phyloP scores from a whole-genome alignment of 2,888 invertebrate genomes.

The Euzophera pinguis region DNA sequence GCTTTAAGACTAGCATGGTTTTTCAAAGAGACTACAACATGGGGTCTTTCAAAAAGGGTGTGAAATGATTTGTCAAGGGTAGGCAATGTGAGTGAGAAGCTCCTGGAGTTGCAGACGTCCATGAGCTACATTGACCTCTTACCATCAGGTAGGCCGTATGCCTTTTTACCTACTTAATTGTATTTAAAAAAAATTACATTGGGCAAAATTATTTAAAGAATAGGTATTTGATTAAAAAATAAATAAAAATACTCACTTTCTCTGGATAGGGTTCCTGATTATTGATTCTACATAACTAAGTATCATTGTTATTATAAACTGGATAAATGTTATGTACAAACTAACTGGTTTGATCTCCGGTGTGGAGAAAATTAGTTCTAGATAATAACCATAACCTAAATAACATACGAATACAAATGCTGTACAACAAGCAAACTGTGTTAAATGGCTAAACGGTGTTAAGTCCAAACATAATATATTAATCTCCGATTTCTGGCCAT shows the following conservation, averaged over 20 bases:
- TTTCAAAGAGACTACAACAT: too few relatives aligned
- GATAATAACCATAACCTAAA: conserved; percentile 93
- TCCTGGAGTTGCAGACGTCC: too few relatives aligned
- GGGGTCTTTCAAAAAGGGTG: too few relatives aligned
- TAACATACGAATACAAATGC: conserved; percentile 92
- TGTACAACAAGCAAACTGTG: conserved; percentile 88
- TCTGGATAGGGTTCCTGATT: conserved; percentile 79
- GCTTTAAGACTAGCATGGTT: too few relatives aligned
- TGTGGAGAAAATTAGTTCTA: conserved; percentile 95
- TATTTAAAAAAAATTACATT: too few relatives aligned
- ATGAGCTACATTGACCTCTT: too few relatives aligned
- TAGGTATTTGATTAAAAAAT: neutral
- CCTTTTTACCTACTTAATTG: too few relatives aligned
- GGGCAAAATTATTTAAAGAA: too few relatives aligned
- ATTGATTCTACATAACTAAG: conserved; percentile 89
- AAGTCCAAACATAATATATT: conserved; percentile 88
- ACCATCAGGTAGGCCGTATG: too few relatives aligned
- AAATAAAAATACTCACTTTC: conserved; percentile 64
- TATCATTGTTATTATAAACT: conserved; percentile 91
- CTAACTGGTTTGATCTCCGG: conserved; percentile 94
- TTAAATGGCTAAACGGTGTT: conserved; percentile 80
- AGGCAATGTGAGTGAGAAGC: too few relatives aligned
- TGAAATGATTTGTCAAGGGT: too few relatives aligned
- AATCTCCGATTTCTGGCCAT: conserved; percentile 60
- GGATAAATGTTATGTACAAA: conserved; percentile 94